phyloP scores from a whole-genome alignment of 2,797 vertebrate genomes.

The Cetoscarus ocellatus region DNA sequence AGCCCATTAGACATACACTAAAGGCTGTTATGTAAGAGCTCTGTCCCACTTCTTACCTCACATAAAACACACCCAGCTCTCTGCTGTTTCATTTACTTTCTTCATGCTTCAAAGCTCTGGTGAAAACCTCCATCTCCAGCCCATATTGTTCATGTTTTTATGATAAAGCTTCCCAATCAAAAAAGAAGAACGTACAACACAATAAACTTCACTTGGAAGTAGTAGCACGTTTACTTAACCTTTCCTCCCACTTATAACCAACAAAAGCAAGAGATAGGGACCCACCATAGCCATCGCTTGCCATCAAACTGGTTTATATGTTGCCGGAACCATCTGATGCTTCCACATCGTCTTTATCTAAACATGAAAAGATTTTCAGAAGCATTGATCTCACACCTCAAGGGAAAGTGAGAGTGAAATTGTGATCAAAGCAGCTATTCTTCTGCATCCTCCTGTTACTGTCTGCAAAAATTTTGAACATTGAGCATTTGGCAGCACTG shows the following conservation, averaged over 20 bases:
- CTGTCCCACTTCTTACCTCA: not conserved
- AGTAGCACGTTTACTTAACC: not conserved
- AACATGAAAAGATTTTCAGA: not conserved
- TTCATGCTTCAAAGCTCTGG: not conserved
- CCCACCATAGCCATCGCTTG: not conserved
- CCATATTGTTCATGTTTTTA: not conserved
- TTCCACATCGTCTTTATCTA: slow-evolving; percentile 1
- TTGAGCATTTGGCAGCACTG: not conserved
- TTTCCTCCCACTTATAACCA: not conserved
- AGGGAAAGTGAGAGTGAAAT: not conserved
- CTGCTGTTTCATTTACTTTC: not conserved
- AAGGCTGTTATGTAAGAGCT: not conserved
- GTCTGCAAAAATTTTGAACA: not conserved
- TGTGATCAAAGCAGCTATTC: slow-evolving; percentile 12
- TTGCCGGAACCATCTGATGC: not conserved
- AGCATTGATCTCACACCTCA: slow-evolving; percentile 6
- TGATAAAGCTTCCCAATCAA: not conserved
- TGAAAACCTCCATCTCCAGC: not conserved
- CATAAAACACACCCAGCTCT: slow-evolving; percentile 5
- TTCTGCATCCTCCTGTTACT: not conserved
- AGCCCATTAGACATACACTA: not conserved
- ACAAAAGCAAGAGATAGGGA: not conserved
- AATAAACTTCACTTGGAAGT: not conserved
- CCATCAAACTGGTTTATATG: not conserved
- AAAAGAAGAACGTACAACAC: too few species aligned